Conservation (phyloP, 2,113 vertebrate species). For the Narcine bancroftii region DNA sequence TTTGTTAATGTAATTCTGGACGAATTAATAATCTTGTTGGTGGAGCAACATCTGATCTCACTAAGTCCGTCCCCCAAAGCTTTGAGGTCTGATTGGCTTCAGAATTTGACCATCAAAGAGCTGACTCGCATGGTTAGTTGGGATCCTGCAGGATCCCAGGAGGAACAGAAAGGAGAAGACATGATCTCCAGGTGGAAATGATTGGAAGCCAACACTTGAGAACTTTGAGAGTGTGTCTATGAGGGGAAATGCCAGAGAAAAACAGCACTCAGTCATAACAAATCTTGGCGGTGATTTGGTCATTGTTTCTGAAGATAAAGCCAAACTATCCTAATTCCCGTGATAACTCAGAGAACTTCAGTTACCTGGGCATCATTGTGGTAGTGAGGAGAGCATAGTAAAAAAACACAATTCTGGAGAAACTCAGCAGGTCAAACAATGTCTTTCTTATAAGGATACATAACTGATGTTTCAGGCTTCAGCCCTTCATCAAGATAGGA, state of each 20-base stretch:
- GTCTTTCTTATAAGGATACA: too few relatives aligned
- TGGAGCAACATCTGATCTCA: neutral
- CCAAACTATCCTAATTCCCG: neutral
- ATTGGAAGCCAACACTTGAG: slow-evolving; percentile 2
- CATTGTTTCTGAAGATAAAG: neutral
- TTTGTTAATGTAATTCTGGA: neutral
- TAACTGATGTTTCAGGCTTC: too few relatives aligned
- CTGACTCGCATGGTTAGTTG: neutral
- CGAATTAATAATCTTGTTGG: neutral
- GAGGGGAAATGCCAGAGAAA: neutral
- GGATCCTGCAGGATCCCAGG: slow-evolving; percentile 4
- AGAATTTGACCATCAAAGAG: neutral
- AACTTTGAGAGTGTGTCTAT: too few relatives aligned
- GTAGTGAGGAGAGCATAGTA: too few relatives aligned
- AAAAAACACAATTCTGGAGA: too few relatives aligned
- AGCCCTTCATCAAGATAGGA: too few relatives aligned
- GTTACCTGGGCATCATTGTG: neutral
- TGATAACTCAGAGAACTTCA: neutral
- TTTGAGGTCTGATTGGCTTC: neutral
- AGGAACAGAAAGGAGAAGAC: slow-evolving; percentile 34
- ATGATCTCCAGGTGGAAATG: neutral
- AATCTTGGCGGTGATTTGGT: neutral
- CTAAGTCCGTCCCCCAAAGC: neutral
- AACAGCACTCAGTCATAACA: neutral
- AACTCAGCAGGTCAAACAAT: too few relatives aligned